phyloP scores from a whole-genome alignment of 2,888 invertebrate genomes.

The Drosophila longiperda region DNA sequence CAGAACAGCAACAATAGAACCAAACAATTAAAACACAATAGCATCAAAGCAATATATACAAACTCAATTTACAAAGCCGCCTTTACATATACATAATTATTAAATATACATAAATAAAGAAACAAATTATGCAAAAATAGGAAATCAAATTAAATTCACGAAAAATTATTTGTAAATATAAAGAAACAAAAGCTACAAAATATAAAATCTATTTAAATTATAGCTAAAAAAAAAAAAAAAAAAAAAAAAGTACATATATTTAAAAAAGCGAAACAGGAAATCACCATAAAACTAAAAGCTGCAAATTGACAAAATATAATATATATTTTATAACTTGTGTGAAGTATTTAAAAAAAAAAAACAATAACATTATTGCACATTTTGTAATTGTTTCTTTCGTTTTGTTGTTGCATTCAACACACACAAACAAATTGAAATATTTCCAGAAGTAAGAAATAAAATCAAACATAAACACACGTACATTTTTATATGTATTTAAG shows the following conservation, averaged over 20 bases:
- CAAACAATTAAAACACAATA: constrained; percentile 40
- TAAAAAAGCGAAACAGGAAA: constrained; percentile 22
- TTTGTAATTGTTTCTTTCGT: constrained; percentile 35
- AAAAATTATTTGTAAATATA: constrained; percentile 59
- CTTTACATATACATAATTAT: constrained; percentile 27
- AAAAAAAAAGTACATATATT: constrained; percentile 32
- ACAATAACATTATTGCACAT: constrained; percentile 25
- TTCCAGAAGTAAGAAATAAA: constrained; percentile 8
- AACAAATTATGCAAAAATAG: constrained; percentile 40
- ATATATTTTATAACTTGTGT: constrained; percentile 40
- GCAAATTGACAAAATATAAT: constrained; percentile 42
- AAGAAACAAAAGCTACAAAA: constrained; percentile 22
- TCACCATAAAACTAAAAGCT: constrained; percentile 47
- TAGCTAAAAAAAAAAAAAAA: constrained; percentile 33
- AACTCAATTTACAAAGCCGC: constrained; percentile 43
- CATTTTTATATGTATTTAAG: constrained; percentile 2
- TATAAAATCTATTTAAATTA: constrained; percentile 49
- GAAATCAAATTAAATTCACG: constrained; percentile 48
- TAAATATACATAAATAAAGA: constrained; percentile 19
- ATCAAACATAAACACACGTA: constrained; percentile 7
- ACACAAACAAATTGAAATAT: constrained; percentile 8
- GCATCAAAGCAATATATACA: constrained; percentile 55
- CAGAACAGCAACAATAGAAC: constrained; percentile 32
- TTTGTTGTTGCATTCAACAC: constrained; percentile 35
- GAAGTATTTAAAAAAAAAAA: constrained; percentile 19